These are phyloP conservation scores for Orchestia grillus DNA, from an alignment of 1,140 invertebrate species.

Conservation along the genomic window DNA sequence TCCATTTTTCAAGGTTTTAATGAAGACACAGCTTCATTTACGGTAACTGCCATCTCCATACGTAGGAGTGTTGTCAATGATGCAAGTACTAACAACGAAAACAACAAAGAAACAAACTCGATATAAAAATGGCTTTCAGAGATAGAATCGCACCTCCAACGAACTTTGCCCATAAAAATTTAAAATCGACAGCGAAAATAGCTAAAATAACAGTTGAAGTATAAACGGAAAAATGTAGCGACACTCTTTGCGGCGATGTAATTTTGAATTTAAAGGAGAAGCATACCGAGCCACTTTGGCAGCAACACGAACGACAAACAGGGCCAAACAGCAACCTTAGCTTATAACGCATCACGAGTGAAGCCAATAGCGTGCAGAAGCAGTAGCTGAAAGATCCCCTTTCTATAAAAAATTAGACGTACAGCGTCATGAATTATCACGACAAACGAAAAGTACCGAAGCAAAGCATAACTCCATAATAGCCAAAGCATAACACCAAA, in stretches of 20 bases:
- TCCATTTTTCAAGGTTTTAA: too few species aligned
- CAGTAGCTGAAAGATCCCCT: background rate
- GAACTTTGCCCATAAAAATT: background rate
- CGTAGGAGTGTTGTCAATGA: too few species aligned
- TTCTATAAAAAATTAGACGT: background rate
- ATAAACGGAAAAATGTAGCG: background rate
- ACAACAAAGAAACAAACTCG: too few species aligned
- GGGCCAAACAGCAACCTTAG: background rate
- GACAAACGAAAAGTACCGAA: background rate
- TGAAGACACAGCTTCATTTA: too few species aligned
- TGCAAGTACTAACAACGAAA: too few species aligned
- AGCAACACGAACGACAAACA: background rate
- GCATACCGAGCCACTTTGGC: background rate
- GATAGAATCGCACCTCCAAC: background rate
- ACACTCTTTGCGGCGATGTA: background rate
- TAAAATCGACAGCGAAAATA: background rate
- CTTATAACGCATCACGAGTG: background rate
- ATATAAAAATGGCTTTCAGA: background rate
- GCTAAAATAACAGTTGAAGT: background rate
- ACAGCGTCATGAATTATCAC: background rate
- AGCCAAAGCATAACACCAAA: background rate
- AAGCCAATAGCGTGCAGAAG: background rate
- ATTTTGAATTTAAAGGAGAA: background rate
- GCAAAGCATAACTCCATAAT: background rate
- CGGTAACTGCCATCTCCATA: too few species aligned